A percentile compares a stretch with the other conserved stretches of the same genome.
Evolutionary conservation across 1,140 invertebrate species (phyloP).

Genomic region (Drepana arcuata): DNA sequence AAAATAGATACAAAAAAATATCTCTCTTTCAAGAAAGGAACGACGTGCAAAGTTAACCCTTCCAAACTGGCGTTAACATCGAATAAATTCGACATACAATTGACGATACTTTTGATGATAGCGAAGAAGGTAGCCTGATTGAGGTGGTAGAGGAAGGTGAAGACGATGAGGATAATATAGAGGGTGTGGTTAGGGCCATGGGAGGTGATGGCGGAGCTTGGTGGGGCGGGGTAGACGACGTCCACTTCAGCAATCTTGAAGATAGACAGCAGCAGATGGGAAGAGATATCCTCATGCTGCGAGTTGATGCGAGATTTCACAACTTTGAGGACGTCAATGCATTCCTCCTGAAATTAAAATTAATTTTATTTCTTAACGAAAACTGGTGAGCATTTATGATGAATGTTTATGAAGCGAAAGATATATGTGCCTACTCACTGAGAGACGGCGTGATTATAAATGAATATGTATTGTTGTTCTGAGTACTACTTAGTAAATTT

Average conservation of each 20-base stretch:
- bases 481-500: too few species aligned
- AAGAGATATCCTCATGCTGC: slow-evolving; percentile 86
- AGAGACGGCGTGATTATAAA: too few species aligned
- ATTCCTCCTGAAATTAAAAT: slow-evolving; percentile 80
- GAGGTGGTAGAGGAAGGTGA: slow-evolving; percentile 39
- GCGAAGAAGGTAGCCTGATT: slow-evolving; percentile 19
- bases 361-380: too few species aligned
- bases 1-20: slow-evolving; percentile 63
- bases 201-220: slow-evolving; percentile 36
- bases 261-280: slow-evolving; percentile 88
- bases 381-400: too few species aligned
- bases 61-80: slow-evolving; percentile 12
- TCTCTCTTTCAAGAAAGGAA: slow-evolving; percentile 42
- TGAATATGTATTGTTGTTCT: too few species aligned
- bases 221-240: slow-evolving; percentile 74
- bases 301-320: slow-evolving; percentile 88
- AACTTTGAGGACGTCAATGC: slow-evolving; percentile 83
- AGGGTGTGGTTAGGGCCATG: slow-evolving; percentile 28
- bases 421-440: too few species aligned
- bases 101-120: slow-evolving; percentile 34
- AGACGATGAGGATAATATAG: slow-evolving; percentile 39
- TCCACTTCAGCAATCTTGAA: slow-evolving; percentile 94
- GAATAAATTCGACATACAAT: slow-evolving; percentile 58
- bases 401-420: too few species aligned
- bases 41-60: slow-evolving; percentile 12